These are phyloP conservation scores for Aurelia sp. DNA, from an alignment of 30 jellyfish, hydroid and myxozoan genomes.

Conservation along the genomic window DNA sequence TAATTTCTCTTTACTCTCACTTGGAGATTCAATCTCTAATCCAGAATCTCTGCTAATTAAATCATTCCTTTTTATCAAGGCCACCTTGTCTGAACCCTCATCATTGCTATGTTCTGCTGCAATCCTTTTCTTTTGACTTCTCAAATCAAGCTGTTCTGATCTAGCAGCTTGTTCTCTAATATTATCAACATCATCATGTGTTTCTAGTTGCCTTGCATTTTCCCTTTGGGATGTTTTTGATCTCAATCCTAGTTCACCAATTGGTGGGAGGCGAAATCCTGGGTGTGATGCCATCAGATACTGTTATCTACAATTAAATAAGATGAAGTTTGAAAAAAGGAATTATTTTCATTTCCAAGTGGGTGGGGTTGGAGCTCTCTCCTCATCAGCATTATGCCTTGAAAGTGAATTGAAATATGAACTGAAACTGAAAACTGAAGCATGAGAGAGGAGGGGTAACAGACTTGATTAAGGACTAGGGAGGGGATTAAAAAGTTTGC, in stretches of 20 bases:
- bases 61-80: not conserved
- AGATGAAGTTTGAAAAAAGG: not conserved
- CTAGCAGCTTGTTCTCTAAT: too few species aligned
- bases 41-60: not conserved
- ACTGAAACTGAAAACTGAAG: too few species aligned
- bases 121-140: too few species aligned
- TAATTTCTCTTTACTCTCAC: not conserved
- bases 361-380: too few species aligned
- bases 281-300: conserved; percentile 23
- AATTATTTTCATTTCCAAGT: too few species aligned
- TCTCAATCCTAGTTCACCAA: conserved; percentile 46
- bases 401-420: too few species aligned
- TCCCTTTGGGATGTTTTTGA: not conserved
- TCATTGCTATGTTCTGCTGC: not conserved
- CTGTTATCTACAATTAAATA: not conserved
- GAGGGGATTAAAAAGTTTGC: too few species aligned
- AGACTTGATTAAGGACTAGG: too few species aligned
- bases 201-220: not conserved
- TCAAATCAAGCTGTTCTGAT: too few species aligned
- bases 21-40: not conserved
- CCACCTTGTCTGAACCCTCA: not conserved
- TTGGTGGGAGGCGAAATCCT: conserved; percentile 57
- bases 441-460: too few species aligned
- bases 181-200: not conserved
- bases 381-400: too few species aligned